phyloP scores from a whole-genome alignment of 2,888 invertebrate species.

The Imbricaverruca yamaguchii region DNA sequence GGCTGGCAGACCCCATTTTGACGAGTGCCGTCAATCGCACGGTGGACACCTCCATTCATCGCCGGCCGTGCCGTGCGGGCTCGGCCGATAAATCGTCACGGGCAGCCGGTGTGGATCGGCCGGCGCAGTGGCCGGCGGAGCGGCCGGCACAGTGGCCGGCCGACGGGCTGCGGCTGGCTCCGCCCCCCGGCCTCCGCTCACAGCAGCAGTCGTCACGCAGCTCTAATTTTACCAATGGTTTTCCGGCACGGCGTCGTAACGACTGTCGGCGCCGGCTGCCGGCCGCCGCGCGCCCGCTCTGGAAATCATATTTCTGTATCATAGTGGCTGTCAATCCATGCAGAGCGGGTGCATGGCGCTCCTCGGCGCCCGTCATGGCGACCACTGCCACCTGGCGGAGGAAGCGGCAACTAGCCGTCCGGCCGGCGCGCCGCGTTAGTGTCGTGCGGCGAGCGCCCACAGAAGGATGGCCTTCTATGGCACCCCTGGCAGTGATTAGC shows the following conservation, averaged over 20 bases:
- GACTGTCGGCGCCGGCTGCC: background rate
- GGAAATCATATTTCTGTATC: background rate
- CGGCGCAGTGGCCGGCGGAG: background rate
- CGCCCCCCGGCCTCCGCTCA: background rate
- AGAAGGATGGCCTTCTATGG: slow-evolving; percentile 34
- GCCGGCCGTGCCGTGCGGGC: background rate
- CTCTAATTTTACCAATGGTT: slow-evolving; percentile 18
- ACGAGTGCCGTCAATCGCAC: too few relatives aligned
- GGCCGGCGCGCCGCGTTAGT: slow-evolving; percentile 30
- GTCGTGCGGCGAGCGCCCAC: slow-evolving; percentile 31
- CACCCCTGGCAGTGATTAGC: slow-evolving; percentile 34
- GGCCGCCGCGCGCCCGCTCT: background rate
- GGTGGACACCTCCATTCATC: background rate
- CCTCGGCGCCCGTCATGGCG: slow-evolving; percentile 25
- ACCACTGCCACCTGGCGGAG: slow-evolving; percentile 26
- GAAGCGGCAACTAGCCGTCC: slow-evolving; percentile 23
- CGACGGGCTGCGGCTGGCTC: background rate
- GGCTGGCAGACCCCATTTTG: too few relatives aligned
- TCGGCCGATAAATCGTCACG: too few relatives aligned
- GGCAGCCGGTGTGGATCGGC: too few relatives aligned
- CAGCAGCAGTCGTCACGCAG: background rate
- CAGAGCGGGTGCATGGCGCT: slow-evolving; percentile 24
- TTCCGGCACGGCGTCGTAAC: slow-evolving; percentile 10
- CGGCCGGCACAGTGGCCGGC: background rate
- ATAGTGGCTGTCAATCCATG: slow-evolving; percentile 27